Evolutionary conservation across 1,140 invertebrate species (phyloP).

Genomic region (Tenebrio molitor): DNA sequence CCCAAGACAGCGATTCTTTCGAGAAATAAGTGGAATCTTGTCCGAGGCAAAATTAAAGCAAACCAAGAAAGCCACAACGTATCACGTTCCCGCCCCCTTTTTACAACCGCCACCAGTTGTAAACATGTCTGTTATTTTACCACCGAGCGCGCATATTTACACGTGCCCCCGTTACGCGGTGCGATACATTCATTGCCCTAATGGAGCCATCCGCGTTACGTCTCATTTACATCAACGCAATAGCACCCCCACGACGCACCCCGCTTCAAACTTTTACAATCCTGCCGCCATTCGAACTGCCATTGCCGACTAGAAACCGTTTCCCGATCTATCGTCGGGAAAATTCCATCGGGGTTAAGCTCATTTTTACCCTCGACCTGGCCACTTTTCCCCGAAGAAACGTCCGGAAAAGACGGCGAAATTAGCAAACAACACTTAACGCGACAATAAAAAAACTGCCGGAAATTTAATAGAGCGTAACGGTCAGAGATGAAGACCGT

Average conservation of each 20-base stretch:
- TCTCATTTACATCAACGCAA: neutral
- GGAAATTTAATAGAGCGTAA: neutral
- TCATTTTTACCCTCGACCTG: neutral
- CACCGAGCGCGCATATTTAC: neutral
- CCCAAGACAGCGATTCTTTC: too few species aligned
- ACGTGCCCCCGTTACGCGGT: neutral
- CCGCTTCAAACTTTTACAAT: neutral
- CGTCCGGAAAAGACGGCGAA: neutral
- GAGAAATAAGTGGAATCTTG: too few species aligned
- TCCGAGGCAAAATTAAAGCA: too few species aligned
- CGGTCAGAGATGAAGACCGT: neutral
- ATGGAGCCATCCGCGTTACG: neutral
- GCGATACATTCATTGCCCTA: neutral
- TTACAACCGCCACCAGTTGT: neutral
- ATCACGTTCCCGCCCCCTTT: neutral
- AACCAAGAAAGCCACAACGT: neutral
- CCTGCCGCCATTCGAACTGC: neutral
- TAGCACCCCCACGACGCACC: too few species aligned
- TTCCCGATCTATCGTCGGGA: too few species aligned
- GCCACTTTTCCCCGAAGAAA: neutral
- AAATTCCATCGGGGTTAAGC: neutral
- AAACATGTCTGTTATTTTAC: neutral
- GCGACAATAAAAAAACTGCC: neutral
- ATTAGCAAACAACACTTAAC: constrained; percentile 2
- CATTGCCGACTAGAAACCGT: too few species aligned